Conservation (phyloP, 2,888 invertebrate genomes). For the Ochropleura leucogaster region DNA sequence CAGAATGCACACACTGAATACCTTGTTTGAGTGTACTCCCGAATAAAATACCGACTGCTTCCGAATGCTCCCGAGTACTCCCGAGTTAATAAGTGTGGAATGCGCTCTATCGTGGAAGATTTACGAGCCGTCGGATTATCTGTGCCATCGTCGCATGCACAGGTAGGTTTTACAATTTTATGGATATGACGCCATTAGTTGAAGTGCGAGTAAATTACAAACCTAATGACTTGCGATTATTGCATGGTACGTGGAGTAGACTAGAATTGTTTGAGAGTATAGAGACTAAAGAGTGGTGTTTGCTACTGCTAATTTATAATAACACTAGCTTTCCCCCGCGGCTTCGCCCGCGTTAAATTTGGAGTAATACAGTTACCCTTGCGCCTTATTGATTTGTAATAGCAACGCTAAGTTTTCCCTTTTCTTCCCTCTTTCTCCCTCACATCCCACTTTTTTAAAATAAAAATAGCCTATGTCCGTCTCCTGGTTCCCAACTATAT, state of each 20-base stretch:
- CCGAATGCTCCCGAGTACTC: conserved; percentile 13
- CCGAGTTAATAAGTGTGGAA: conserved; percentile 76
- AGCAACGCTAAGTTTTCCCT: too few species aligned
- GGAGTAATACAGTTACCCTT: too few species aligned
- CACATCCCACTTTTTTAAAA: too few species aligned
- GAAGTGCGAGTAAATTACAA: conserved; percentile 51
- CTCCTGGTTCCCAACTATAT: too few species aligned
- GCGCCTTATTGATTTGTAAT: too few species aligned
- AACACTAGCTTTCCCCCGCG: too few species aligned
- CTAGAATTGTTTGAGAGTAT: conserved; percentile 12
- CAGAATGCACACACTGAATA: not conserved
- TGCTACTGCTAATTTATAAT: not conserved
- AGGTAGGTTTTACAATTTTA: conserved; percentile 65
- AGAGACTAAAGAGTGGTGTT: conserved; percentile 1
- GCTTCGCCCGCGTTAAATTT: too few species aligned
- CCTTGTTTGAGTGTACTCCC: not conserved
- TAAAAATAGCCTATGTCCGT: too few species aligned
- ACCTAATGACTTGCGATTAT: conserved; percentile 63
- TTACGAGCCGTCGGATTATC: conserved; percentile 72
- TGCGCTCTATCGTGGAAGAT: conserved; percentile 68
- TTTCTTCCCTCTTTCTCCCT: too few species aligned
- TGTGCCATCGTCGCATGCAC: conserved; percentile 65
- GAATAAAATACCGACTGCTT: not conserved
- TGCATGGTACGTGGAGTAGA: conserved; percentile 12
- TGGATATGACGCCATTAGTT: conserved; percentile 50